Evolutionary conservation across 2,113 vertebrate species (phyloP).

Genomic region (Rallus limicola): DNA sequence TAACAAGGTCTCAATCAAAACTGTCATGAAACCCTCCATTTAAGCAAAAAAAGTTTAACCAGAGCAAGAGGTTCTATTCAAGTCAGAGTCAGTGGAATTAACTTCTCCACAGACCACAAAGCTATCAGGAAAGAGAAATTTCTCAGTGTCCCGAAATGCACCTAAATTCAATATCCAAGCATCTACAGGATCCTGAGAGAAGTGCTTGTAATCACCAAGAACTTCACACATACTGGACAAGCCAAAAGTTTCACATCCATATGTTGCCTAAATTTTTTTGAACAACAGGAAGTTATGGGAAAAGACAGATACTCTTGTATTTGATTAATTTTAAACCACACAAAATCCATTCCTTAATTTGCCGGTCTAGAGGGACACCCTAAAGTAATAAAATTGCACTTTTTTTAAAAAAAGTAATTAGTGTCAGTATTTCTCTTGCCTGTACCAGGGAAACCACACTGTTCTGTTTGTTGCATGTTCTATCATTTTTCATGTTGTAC

Average conservation of each 20-base stretch:
- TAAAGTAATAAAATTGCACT: not conserved
- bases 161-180: not conserved
- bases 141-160: not conserved
- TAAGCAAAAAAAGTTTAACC: not conserved
- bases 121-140: not conserved
- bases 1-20: not conserved
- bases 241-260: not conserved
- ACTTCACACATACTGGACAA: not conserved
- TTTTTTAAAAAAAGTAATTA: not conserved
- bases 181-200: not conserved
- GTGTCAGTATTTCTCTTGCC: not conserved
- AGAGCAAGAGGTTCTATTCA: not conserved
- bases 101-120: not conserved
- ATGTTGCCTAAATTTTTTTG: not conserved
- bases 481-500: not conserved
- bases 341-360: not conserved
- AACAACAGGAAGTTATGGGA: not conserved
- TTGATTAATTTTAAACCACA: not conserved
- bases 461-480: not conserved
- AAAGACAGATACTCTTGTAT: not conserved
- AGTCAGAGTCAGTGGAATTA: not conserved
- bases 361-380: not conserved
- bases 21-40: not conserved
- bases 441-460: not conserved
- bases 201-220: not conserved